Conservation (phyloP, 2,888 invertebrate species). For the Phortica okadai region DNA sequence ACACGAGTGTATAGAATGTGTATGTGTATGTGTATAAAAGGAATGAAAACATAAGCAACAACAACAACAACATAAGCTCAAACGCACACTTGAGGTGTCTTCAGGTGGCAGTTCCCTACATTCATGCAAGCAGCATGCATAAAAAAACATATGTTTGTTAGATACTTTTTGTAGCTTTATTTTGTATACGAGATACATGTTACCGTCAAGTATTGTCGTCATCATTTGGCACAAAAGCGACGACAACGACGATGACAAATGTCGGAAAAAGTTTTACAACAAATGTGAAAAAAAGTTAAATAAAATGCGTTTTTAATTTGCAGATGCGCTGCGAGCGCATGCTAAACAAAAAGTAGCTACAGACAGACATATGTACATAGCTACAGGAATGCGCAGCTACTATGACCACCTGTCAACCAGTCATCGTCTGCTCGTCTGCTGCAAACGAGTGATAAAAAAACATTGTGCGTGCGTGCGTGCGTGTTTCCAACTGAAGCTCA, state of each 20-base stretch:
- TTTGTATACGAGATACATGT: too few species aligned
- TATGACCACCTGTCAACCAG: conserved; percentile 19
- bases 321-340: conserved; percentile 57
- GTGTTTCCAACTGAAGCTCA: conserved; percentile 16
- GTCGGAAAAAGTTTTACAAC: not conserved
- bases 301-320: conserved; percentile 71
- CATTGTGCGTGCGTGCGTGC: conserved; percentile 19
- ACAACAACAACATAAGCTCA: conserved; percentile 31
- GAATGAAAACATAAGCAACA: conserved; percentile 15
- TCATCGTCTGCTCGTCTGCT: not conserved
- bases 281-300: conserved; percentile 48
- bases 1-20: not conserved
- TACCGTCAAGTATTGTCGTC: not conserved
- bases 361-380: not conserved
- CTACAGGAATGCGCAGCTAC: not conserved
- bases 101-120: not conserved
- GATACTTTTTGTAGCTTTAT: too few species aligned
- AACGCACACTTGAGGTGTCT: conserved; percentile 6
- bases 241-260: not conserved
- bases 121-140: too few species aligned
- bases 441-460: not conserved
- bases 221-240: not conserved
- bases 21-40: not conserved
- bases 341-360: conserved; percentile 37
- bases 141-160: too few species aligned